Evolutionary conservation across 92 coral and sea anemone genomes (phyloP).

Genomic region (Bergia puertoricense): DNA sequence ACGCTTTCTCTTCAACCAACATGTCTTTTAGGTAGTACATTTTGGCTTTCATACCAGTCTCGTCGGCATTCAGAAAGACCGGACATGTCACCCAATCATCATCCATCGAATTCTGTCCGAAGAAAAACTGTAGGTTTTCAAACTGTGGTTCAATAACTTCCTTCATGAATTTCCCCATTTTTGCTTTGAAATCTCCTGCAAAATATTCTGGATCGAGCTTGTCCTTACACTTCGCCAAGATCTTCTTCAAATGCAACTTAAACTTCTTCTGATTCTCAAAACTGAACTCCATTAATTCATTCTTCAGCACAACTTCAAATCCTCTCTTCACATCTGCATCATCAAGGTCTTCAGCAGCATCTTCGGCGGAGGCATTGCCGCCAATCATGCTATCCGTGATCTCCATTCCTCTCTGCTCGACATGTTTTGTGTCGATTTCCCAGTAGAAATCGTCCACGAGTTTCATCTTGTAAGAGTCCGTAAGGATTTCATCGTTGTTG

Average conservation of each 20-base stretch:
- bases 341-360: conserved; percentile 13
- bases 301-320: conserved; percentile 43
- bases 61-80: conserved; percentile 35
- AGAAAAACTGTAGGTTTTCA: conserved; percentile 30
- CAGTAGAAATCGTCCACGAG: conserved; percentile 44
- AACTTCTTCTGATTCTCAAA: conserved; percentile 24
- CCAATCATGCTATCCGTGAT: conserved; percentile 54
- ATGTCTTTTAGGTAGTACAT: conserved; percentile 50
- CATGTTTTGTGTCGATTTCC: conserved; percentile 28
- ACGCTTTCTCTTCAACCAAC: conserved; percentile 44
- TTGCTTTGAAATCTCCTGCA: conserved; percentile 15
- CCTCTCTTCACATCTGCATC: neutral
- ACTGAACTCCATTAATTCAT: conserved; percentile 21
- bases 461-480: conserved; percentile 48
- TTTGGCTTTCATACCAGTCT: neutral
- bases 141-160: neutral
- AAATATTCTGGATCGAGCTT: conserved; percentile 28
- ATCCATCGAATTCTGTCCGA: conserved; percentile 5
- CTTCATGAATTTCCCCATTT: neutral
- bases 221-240: neutral
- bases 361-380: conserved; percentile 61
- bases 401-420: neutral
- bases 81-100: conserved; percentile 34
- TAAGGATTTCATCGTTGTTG: conserved; percentile 51
- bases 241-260: neutral